phyloP scores from a whole-genome alignment of 1,140 invertebrate genomes.

The Sinella curviseta region DNA sequence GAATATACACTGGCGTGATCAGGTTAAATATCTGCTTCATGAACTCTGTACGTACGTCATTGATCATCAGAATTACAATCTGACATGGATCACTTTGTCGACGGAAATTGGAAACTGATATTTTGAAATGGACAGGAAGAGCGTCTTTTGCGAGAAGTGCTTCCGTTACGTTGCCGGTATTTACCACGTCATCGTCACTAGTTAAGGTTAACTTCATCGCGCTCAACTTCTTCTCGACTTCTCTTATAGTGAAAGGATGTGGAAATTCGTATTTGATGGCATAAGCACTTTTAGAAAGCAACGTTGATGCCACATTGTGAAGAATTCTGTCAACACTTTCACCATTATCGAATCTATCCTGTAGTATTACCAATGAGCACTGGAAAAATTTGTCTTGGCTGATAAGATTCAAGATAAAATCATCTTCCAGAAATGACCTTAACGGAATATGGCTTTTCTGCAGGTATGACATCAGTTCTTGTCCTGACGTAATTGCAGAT shows the following conservation, averaged over 20 bases:
- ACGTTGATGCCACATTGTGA: neutral
- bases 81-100: constrained; percentile 22
- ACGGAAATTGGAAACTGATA: constrained; percentile 27
- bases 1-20: constrained; percentile 36
- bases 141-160: neutral
- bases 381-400: neutral
- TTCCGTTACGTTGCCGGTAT: neutral
- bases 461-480: no score
- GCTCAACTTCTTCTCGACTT: neutral
- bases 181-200: neutral
- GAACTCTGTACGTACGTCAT: neutral
- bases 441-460: no score
- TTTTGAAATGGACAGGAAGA: constrained; percentile 23
- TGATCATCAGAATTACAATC: constrained; percentile 26
- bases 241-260: neutral
- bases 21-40: constrained; percentile 20
- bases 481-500: no score
- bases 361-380: neutral
- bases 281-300: neutral
- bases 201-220: neutral
- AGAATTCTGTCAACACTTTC: neutral
- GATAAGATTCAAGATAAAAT: neutral
- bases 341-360: neutral
- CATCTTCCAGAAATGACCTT: neutral
- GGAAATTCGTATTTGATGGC: neutral